These are phyloP conservation scores for Julus scanicus DNA, from an alignment of 2,888 invertebrate species.

Conservation along the genomic window DNA sequence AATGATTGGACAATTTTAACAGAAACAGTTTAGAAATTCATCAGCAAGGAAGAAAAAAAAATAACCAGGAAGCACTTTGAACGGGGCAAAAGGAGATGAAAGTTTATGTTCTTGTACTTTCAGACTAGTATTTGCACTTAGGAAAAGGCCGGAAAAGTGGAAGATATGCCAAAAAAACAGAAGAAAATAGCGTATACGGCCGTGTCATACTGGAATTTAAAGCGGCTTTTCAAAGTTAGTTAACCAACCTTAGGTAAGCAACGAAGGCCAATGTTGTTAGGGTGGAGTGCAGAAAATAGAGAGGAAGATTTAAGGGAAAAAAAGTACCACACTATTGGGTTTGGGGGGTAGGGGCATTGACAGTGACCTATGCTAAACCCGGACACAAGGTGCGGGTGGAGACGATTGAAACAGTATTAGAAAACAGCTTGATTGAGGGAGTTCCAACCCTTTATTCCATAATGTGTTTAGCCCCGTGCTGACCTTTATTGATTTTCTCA, in stretches of 20 bases:
- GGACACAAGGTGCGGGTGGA: slow-evolving; percentile 33
- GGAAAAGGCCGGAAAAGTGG: not conserved
- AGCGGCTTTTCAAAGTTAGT: slow-evolving; percentile 28
- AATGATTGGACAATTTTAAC: not conserved
- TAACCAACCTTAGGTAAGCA: slow-evolving; percentile 25
- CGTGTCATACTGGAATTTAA: slow-evolving; percentile 18
- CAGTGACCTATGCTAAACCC: slow-evolving; percentile 33
- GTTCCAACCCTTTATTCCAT: slow-evolving; percentile 11
- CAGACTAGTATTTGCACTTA: slow-evolving; percentile 28
- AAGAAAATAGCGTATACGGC: not conserved
- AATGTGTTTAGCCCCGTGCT: not conserved
- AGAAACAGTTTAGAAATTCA: slow-evolving; percentile 27
- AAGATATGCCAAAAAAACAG: not conserved
- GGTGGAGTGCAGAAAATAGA: not conserved
- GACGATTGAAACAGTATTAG: not conserved
- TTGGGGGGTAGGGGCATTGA: not conserved
- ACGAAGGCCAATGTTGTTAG: slow-evolving; percentile 27
- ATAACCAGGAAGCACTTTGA: slow-evolving; percentile 12
- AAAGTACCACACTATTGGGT: not conserved
- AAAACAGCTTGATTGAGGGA: not conserved
- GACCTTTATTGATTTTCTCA: slow-evolving; percentile 6
- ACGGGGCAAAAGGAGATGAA: slow-evolving; percentile 33
- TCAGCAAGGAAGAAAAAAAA: not conserved
- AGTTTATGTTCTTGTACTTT: slow-evolving; percentile 15
- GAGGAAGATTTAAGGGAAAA: not conserved